Percentiles rank a stretch among this genome's conserved stretches.
Conservation (phyloP, 2,113 vertebrate species). For the Nansenia antarctica region DNA sequence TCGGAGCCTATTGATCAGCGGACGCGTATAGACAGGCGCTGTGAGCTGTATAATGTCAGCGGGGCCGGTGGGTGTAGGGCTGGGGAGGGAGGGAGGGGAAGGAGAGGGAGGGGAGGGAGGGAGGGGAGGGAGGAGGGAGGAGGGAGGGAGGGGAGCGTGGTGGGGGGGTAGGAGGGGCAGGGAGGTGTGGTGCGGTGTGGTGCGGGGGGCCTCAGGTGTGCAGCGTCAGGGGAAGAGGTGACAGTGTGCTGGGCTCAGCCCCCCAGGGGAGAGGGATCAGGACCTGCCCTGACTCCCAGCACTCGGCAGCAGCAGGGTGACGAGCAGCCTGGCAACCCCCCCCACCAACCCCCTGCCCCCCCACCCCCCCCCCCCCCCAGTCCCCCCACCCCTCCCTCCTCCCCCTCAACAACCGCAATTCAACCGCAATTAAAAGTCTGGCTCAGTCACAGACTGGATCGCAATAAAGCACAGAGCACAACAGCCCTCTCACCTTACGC, state of each 20-base stretch:
- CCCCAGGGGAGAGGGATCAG: conserved; percentile 72
- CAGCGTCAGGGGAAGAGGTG: conserved; percentile 82
- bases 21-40: conserved; percentile 83
- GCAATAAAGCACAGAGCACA: conserved; percentile 67
- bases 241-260: conserved; percentile 73
- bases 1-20: conserved; percentile 87
- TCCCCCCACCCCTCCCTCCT: conserved; percentile 24
- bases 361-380: no score
- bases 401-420: no score
- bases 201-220: conserved; percentile 87
- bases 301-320: conserved; percentile 70
- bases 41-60: conserved; percentile 90
- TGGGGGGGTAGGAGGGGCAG: not conserved
- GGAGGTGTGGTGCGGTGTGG: conserved; percentile 72
- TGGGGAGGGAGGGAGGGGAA: no score
- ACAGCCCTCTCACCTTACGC: conserved; percentile 66
- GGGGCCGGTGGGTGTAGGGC: not conserved
- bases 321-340: conserved; percentile 38
- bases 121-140: no score
- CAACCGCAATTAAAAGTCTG: conserved; percentile 76
- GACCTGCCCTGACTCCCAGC: conserved; percentile 67
- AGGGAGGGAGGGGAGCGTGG: not conserved
- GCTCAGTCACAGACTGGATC: conserved; percentile 62
- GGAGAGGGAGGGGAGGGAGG: no score
- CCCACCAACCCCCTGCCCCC: no score